A percentile compares a stretch with the other conserved stretches of the same genome.
phyloP scores from a whole-genome alignment of 2,888 invertebrate species.

The Peribatodes rhomboidaria region DNA sequence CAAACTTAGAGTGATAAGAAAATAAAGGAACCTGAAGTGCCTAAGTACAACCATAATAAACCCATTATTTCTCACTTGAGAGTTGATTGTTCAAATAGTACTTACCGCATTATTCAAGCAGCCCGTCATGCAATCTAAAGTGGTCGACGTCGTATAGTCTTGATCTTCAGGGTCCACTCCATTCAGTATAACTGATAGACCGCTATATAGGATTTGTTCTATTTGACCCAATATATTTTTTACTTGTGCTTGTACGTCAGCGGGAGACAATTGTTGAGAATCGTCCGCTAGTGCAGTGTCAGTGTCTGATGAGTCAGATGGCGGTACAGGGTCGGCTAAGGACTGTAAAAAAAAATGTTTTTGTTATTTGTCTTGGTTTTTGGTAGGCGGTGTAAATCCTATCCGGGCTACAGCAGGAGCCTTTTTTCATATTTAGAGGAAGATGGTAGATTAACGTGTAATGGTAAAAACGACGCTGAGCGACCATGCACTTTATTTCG shows the following conservation, averaged over 20 bases:
- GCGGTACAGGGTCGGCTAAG: constrained; percentile 16
- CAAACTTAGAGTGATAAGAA: too few relatives aligned
- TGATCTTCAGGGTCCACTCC: constrained; percentile 5
- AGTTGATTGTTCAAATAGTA: not conserved
- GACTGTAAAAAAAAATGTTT: constrained; percentile 3
- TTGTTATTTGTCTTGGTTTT: not conserved
- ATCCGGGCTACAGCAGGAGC: too few relatives aligned
- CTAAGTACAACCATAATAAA: too few relatives aligned
- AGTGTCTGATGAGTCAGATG: not conserved
- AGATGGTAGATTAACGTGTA: too few relatives aligned
- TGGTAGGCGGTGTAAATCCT: too few relatives aligned
- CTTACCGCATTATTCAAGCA: constrained; percentile 27
- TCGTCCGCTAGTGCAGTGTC: not conserved
- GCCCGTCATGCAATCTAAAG: constrained; percentile 1
- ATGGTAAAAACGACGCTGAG: too few relatives aligned
- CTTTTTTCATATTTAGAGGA: too few relatives aligned
- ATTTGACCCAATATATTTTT: not conserved
- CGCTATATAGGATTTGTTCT: not conserved
- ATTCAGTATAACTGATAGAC: not conserved
- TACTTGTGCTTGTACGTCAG: not conserved
- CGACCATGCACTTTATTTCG: too few relatives aligned
- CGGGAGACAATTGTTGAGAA: not conserved
- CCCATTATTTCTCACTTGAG: too few relatives aligned
- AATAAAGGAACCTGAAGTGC: too few relatives aligned
- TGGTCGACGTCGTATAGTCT: not conserved